Base-by-base conservation (phyloP, 2,797 vertebrate genomes). In the Acanthis flammea region DNA sequence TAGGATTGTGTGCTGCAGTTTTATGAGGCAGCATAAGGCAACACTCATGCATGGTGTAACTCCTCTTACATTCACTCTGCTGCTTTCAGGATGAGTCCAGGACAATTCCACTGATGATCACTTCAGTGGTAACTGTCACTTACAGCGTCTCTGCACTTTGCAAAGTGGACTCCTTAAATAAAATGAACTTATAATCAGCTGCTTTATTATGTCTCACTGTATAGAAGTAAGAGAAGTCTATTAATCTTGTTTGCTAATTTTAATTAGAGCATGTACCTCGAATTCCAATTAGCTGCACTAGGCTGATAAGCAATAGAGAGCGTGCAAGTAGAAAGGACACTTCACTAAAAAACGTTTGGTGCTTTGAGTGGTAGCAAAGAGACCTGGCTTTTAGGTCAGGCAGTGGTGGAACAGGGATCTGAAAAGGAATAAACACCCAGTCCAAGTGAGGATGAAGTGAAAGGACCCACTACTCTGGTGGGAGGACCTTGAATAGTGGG, bases 171-270 rank as follows among this genome's bases (percentile, higher is more conserved):
- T 86, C 37, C 50, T 76, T 91, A 90, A 89, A 90, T 72, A 73
- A 82, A 92, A 84, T 30, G 78, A 21, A 57, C 67, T 91, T 89
- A 74, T 44, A 79, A 91, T 94, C 83, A 94, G 65, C 75, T 86
- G 31, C 53, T 62, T 83, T 87, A 76, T 88, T 74, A 76, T 84
- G 47, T 68, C 48, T 89, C 50, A 63, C 68, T 89, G 44, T 80
- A 82, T 30, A 55, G 71, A 92, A 91, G 77, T 37, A 85, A 91
- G 51, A 86, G 30, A 66, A 35, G 78, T 89, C 95, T 95, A 95
- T 96, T 95, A 94, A 95, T 88, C 94, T 91, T 81, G 47, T 94
- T 96, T 89, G 74, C 63, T 94, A 84, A 86, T 95, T 95, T 82
- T 93, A 95, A 95, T 94, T 92, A 92, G 61, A 47, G 67, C 39